Evolutionary conservation across 2,888 invertebrate genomes (phyloP), one percentile per base, ranked within the genome.

Genomic region (Cephonodes hylas): DNA sequence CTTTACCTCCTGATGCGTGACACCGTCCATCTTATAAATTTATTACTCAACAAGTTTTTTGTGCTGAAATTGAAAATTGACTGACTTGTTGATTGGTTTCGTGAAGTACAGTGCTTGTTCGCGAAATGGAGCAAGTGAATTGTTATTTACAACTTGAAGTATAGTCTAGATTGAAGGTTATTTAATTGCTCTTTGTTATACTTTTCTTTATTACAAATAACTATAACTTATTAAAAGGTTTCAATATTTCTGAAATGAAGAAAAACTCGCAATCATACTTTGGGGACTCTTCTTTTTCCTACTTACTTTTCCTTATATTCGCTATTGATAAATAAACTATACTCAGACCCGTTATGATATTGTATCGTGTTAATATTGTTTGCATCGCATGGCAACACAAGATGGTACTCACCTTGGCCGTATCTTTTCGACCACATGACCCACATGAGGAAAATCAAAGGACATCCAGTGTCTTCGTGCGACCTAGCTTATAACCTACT

Each of bases 1-100:
- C 85, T 74, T 79, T 69, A 72, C 69, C 80, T 82, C 79, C 78
- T 78, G 73, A 78, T 77, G 84, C 88, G 85, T 88, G 84, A 88
- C 84, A 76, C 63, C 74, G 60, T 73, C 69, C 63, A 71, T 74
- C 69, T 77, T 73, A 73, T 74, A 69, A 70, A 75, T 75, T 70
- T 71, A 67, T 75, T 77, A 68, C 64, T 67, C 66, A 66, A 71
- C 58, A 13, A 22, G 58, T 59, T 60, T 60, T 34, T 38, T n/a
- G 22, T 15, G 15, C 13, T 25, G 25, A 48, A 25, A 48, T 48
- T 27, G n/a, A n/a, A 27, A 27, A 25, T 25, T n/a, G 6, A 8
- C 23, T 38, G 34, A 25, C 8, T n/a, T 31, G 22, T 45, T n/a
- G 45, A 31, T 59, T 25, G 7, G n/a, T 31, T 45, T n/a, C 13